Evolutionary conservation across 2,888 invertebrate genomes (phyloP).

Genomic region (Pandemis cinnamomeana): DNA sequence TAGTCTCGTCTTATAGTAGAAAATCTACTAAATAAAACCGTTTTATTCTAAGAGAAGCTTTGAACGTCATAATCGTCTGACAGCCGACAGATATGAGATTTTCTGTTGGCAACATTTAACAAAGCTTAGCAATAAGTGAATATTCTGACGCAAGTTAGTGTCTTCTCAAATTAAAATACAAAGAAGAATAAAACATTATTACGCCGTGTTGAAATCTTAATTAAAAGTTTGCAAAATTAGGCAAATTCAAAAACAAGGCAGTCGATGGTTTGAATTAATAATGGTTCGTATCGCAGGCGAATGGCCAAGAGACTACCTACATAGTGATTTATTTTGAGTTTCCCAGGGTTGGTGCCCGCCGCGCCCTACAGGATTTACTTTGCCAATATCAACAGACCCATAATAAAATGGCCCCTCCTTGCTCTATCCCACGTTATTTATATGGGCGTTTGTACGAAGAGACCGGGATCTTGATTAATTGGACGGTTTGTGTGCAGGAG

Average conservation of each 20-base stretch:
- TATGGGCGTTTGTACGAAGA: constrained; percentile 15
- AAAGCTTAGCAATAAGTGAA: constrained; percentile 26
- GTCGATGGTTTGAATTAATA: constrained; percentile 51
- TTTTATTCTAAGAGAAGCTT: constrained; percentile 12
- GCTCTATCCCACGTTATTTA: constrained; percentile 18
- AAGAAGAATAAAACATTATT: not conserved
- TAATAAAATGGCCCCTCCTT: constrained; percentile 54
- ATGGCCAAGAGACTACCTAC: constrained; percentile 60
- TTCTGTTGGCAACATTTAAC: constrained; percentile 32
- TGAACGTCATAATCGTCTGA: constrained; percentile 20
- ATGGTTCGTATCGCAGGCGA: constrained; percentile 65
- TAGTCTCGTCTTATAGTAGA: not conserved
- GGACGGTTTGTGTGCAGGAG: constrained; percentile 56
- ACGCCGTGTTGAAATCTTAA: too few relatives aligned
- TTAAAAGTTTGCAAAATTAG: too few relatives aligned
- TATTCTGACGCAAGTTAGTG: constrained; percentile 16
- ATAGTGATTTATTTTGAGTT: constrained; percentile 70
- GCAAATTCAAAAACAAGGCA: constrained; percentile 27
- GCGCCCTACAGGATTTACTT: constrained; percentile 52
- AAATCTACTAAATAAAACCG: not conserved
- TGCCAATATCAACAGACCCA: constrained; percentile 54
- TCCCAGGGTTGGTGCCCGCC: constrained; percentile 53
- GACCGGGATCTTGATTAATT: constrained; percentile 54
- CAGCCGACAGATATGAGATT: constrained; percentile 19
- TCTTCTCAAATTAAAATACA: not conserved